Conservation (phyloP, 2,113 vertebrate genomes). For the Todiramphus saurophagus region DNA sequence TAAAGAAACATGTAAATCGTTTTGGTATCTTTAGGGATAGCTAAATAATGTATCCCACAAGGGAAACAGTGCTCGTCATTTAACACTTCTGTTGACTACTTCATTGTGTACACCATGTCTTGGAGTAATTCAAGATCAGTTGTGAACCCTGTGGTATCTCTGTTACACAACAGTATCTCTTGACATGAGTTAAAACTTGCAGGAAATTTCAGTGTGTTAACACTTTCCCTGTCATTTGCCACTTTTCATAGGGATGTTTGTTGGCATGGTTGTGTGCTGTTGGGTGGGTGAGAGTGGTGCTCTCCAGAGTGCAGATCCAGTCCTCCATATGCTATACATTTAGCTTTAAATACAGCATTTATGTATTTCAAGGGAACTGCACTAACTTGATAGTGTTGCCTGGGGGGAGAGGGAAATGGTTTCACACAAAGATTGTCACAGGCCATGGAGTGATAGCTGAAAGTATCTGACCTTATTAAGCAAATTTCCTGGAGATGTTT, state of each 20-base stretch:
- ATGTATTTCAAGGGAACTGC: background rate
- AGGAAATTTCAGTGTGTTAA: background rate
- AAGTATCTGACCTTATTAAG: conserved; percentile 47
- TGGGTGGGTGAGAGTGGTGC: background rate
- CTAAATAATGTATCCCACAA: background rate
- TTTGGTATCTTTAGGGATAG: background rate
- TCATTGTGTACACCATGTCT: background rate
- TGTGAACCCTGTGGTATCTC: background rate
- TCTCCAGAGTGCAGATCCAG: background rate
- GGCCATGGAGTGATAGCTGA: background rate
- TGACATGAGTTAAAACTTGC: background rate
- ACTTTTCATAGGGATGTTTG: background rate
- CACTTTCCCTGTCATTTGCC: background rate
- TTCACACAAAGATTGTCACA: conserved; percentile 10
- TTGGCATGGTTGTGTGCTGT: background rate
- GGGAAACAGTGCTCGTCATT: background rate
- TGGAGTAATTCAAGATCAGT: background rate
- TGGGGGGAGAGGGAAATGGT: conserved; percentile 11
- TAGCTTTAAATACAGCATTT: conserved; percentile 42
- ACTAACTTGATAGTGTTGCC: conserved; percentile 30
- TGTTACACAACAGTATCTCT: background rate
- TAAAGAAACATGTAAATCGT: background rate
- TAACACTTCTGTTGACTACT: background rate
- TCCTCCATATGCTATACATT: conserved; percentile 4
- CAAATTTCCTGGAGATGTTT: conserved; percentile 42